Evolutionary conservation across 35 echinoderm and acorn worm genomes (phyloP).

Genomic region (Eucidaris tribuloides): DNA sequence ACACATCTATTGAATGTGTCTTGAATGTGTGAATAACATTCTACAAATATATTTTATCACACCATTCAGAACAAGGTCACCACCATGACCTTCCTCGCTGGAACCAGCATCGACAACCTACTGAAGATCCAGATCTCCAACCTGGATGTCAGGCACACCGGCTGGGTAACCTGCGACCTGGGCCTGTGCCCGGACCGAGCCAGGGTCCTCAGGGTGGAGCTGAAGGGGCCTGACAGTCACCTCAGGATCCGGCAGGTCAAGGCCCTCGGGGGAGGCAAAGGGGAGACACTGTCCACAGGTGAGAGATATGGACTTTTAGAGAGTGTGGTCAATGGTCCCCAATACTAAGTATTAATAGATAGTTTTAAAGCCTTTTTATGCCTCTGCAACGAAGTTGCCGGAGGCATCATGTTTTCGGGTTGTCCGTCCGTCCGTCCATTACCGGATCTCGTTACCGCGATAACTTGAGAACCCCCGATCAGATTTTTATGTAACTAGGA

Average conservation of each 20-base stretch:
- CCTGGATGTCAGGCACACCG: constrained; percentile 69
- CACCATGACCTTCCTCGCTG: constrained; percentile 56
- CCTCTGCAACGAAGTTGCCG: too few relatives aligned
- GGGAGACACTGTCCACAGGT: constrained; percentile 54
- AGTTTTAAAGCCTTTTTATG: too few relatives aligned
- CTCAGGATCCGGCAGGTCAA: constrained; percentile 92
- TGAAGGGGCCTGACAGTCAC: constrained; percentile 94
- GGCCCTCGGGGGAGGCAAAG: constrained; percentile 70
- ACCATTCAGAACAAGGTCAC: constrained; percentile 89
- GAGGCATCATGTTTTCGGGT: too few relatives aligned
- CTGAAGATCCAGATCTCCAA: constrained; percentile 55
- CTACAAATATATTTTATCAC: not conserved
- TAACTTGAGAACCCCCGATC: too few relatives aligned
- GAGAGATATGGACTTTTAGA: too few relatives aligned
- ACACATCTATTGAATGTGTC: too few relatives aligned
- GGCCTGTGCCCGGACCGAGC: constrained; percentile 32
- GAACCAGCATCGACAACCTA: constrained; percentile 52
- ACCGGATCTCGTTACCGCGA: too few relatives aligned
- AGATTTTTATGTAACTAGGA: too few relatives aligned
- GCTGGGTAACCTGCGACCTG: constrained; percentile 96
- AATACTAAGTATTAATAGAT: too few relatives aligned
- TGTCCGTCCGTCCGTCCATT: too few relatives aligned
- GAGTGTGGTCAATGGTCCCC: too few relatives aligned
- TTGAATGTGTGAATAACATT: too few relatives aligned
- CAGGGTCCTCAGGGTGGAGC: constrained; percentile 69